Base-by-base conservation (phyloP, 2,113 vertebrate genomes). In the Erythrolamprus reginae region DNA sequence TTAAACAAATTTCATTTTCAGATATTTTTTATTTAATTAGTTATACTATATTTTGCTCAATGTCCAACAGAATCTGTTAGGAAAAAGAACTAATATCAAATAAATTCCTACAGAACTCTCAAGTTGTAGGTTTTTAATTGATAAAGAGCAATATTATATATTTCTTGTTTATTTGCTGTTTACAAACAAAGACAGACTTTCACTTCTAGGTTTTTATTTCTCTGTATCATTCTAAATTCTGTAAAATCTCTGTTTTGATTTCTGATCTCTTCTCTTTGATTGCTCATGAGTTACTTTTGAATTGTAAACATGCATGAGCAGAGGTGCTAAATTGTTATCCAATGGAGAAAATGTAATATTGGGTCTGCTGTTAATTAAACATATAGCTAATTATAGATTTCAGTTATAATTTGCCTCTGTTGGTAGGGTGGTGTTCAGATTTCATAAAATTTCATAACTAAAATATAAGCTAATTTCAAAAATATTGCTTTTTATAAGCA, bases 361-460 rank as follows among this genome's bases (percentile, higher is more conserved):
- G 88, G 90, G 83, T 91, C 92, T 90, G 92, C 90, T 95, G 82
- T 96, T 95, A 96, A 96, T 96, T 96, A 94, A 91, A 94, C 89
- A 95, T 93, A 92, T 95, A 93, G 95, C 94, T 91, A 94, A 96
- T 97, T 89, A 93, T 93, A 93, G 65, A 92, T 94, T 85, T 96
- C 96, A 93, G 93, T 93, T 89, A 91, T 94, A 96, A 95, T 93
- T 92, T 82, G 86, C 56, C 61, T 28, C 84, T 95, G 89, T 90
- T 82, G 91, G 83, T 65, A 89, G 87, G 91, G 90, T 94, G 93
- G 58, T 77, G 90, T 96, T 95, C 82, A 89, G 82, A 90, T 96
- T 92, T 92, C 88, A 93, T 56, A 94, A 88, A 82, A 89, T 96
- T 93, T 92, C 88, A 93, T 55, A 94, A 92, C 93, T 93, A 96